Base-by-base conservation (phyloP, 2,888 invertebrate species). In the Calliscelio sp. region DNA sequence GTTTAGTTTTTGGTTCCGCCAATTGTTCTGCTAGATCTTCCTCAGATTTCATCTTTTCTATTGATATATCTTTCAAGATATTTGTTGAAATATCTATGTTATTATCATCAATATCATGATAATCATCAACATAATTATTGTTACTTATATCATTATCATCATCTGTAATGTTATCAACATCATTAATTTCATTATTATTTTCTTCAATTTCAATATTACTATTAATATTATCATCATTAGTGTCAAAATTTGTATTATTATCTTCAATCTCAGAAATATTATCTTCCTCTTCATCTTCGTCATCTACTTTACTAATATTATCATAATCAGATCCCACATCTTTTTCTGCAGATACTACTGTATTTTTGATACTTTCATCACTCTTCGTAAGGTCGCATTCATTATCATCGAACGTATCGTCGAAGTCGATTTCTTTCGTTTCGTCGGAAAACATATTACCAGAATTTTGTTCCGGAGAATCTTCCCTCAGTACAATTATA, bases 381-480 rank as follows among this genome's bases (percentile, higher is more conserved):
- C 46, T 83, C 14, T 53, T 28, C 14, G 16, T 25, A 11, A 35
- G 68, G 6, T 79, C 68, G 38, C 79, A 83, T 35, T 83, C 83
- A 41, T 71, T 25, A 66, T 84, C 65, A 66, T 77, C 59, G 32
- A 81, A 55, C 65, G 61, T 87, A 85, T 87, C 80, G 77, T 86
- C 81, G 11, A 66, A 51, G 16, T 73, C 28, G 18, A 11, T 7
- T 20, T 49, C 46, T 38, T 79, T 28, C n/a, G 35, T 59, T 49
- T 86, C 74, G 14, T 74, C 68, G 1, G 68, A 85, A 44, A 49
- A 38, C 1, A 7, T 55, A 22, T 55, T 53, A 65, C 35, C 53
- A 4, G 25, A 35, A 35, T 65, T 24, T 44, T 32, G 59, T 38
- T 57, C 38, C 22, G 24, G 4, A 25, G 8, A 32, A 18, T 79